Base-by-base conservation (phyloP, 2,797 vertebrate species). In the Columba guinea region DNA sequence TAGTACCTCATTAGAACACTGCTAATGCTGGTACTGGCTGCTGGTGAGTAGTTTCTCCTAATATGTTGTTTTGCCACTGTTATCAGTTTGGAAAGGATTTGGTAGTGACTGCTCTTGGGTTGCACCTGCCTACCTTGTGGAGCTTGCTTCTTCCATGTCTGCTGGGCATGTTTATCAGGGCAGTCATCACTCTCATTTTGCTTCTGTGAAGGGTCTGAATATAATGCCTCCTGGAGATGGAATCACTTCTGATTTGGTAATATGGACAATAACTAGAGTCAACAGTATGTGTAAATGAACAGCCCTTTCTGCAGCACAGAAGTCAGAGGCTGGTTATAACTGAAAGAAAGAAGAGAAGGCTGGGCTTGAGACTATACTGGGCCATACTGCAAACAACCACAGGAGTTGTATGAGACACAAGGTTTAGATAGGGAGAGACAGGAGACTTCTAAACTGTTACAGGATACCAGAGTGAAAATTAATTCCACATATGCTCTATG, bases 81-180 rank as follows among this genome's bases (percentile, higher is more conserved):
- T 70, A 10, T 53, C 30, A 24, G 27, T 75, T 60, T 75, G 49
- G 52, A 68, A 74, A 74, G n/a, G n/a, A 7, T 35, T 74, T 75
- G 6, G 12, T 81, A 11, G 5, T 34, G 28, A 35, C 52, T 80
- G 32, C 37, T 11, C 18, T 23, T 58, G 34, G 49, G 16, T 11
- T 73, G 30, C 8, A n/a, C 7, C n/a, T 39, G 23, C 2, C 0
- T 6, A 27, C 2, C 24, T 84, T 28, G 10, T 1, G 4, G 52
- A 46, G 9, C 68, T 64, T 78, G 3, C 13, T 39, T 63, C 19
- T 81, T 88, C 39, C 6, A 2, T 19, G 5, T 58, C n/a, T 80
- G 9, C 12, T n/a, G 28, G 51, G 51, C 1, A 15, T 2, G 0
- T 70, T 52, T 70, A 7, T 65, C 22, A 39, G 20, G 12, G 23